A percentile compares a stretch with the other conserved stretches of the same genome.
phyloP scores from a whole-genome alignment of 2,113 vertebrate genomes.

The Psilopsiagon aurifrons region DNA sequence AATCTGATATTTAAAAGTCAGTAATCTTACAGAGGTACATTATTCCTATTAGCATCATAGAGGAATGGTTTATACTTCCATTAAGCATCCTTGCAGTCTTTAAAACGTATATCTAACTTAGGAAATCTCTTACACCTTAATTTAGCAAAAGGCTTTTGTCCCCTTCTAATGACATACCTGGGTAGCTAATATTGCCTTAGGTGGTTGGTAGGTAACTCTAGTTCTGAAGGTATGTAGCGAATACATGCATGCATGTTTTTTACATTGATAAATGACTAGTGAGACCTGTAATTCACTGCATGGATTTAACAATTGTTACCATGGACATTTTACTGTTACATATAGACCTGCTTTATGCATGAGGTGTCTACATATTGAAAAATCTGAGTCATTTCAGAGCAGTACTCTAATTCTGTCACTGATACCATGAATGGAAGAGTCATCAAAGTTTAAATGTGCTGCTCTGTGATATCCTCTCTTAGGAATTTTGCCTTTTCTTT shows the following conservation, averaged over 20 bases:
- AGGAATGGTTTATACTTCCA: neutral
- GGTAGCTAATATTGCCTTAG: neutral
- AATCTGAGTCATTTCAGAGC: neutral
- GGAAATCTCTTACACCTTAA: neutral
- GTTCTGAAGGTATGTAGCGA: neutral
- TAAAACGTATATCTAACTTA: neutral
- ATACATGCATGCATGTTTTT: neutral
- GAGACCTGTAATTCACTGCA: conserved; percentile 8
- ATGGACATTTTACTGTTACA: neutral
- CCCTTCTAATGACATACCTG: neutral
- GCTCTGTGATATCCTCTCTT: neutral
- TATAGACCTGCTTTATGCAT: conserved; percentile 39
- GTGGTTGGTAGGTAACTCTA: neutral
- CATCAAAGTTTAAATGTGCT: rapidly evolving
- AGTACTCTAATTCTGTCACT: neutral
- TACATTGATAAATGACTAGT: neutral
- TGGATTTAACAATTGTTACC: conserved; percentile 6
- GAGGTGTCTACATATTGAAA: neutral
- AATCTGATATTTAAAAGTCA: neutral
- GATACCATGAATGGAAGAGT: neutral
- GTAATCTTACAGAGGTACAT: conserved; percentile 58
- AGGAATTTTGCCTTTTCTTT: neutral
- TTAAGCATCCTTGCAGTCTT: neutral
- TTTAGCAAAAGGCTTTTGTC: neutral
- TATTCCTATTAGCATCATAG: conserved; percentile 34